Evolutionary conservation across 1,140 invertebrate species (phyloP).

Genomic region (Neotoxoptera formosana): DNA sequence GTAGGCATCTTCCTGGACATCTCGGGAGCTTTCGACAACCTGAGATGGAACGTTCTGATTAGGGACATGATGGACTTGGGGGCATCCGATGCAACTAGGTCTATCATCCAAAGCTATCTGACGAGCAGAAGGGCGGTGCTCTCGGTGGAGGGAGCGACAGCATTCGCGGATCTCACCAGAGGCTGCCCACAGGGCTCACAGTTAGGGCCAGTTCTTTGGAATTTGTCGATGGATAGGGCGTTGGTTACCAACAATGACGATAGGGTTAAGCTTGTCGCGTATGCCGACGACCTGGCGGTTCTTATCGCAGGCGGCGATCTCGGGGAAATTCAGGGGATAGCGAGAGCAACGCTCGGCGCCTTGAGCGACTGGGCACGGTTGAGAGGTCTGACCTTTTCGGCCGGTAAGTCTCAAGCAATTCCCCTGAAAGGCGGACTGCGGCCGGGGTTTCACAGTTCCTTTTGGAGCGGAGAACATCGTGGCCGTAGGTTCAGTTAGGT

Average conservation of each 20-base stretch:
- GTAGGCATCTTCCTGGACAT: neutral
- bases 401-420: too few species aligned
- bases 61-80: neutral
- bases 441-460: too few species aligned
- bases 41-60: neutral
- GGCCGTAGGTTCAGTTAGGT: too few species aligned
- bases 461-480: too few species aligned
- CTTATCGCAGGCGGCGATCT: neutral
- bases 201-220: neutral
- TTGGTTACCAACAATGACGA: neutral
- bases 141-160: too few species aligned
- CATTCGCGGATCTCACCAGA: neutral
- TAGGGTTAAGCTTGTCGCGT: neutral
- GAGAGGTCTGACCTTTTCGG: too few species aligned
- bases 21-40: neutral
- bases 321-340: neutral
- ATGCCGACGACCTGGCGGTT: too few species aligned
- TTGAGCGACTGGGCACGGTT: neutral
- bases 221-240: neutral
- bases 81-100: too few species aligned
- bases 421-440: too few species aligned
- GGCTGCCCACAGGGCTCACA: conserved; percentile 2
- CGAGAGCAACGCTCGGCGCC: neutral
- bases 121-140: too few species aligned
- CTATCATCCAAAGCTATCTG: too few species aligned